phyloP scores from a whole-genome alignment of 2,113 vertebrate species.

The Apteryx owenii region DNA sequence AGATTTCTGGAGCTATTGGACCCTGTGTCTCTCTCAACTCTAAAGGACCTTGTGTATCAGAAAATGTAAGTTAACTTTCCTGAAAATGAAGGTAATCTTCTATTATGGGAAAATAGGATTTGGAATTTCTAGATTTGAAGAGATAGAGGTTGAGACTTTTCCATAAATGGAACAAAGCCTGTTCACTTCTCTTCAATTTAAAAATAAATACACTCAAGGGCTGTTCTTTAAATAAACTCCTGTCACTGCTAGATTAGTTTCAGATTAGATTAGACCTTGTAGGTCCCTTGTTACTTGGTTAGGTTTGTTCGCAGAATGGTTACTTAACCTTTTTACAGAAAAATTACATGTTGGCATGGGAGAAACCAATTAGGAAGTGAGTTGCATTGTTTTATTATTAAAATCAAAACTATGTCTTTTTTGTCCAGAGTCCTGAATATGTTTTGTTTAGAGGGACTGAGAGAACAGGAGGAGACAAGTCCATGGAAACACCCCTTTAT shows the following conservation, averaged over 20 bases:
- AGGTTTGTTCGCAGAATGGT: neutral
- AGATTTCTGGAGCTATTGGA: slow-evolving; percentile 96
- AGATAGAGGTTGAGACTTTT: neutral
- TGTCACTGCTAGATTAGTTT: neutral
- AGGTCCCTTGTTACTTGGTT: neutral
- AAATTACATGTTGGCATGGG: neutral
- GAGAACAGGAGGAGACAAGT: neutral
- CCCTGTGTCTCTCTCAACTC: slow-evolving; percentile 94
- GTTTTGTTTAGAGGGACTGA: neutral
- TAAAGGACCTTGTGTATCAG: slow-evolving; percentile 96
- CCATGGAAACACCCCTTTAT: neutral
- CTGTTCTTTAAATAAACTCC: neutral
- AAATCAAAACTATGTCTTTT: neutral
- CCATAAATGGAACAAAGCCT: neutral
- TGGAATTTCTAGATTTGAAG: neutral
- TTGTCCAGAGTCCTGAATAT: neutral
- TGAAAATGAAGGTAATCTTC: neutral
- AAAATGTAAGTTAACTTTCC: slow-evolving; percentile 86
- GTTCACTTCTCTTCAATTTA: neutral
- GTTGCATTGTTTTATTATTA: neutral
- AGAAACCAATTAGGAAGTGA: neutral
- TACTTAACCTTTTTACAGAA: neutral
- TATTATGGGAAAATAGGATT: neutral
- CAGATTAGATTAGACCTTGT: neutral
- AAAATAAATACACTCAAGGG: neutral